These are phyloP conservation scores for Ceuthmochares aereus DNA, from an alignment of 2,113 vertebrate genomes.

Conservation along the genomic window DNA sequence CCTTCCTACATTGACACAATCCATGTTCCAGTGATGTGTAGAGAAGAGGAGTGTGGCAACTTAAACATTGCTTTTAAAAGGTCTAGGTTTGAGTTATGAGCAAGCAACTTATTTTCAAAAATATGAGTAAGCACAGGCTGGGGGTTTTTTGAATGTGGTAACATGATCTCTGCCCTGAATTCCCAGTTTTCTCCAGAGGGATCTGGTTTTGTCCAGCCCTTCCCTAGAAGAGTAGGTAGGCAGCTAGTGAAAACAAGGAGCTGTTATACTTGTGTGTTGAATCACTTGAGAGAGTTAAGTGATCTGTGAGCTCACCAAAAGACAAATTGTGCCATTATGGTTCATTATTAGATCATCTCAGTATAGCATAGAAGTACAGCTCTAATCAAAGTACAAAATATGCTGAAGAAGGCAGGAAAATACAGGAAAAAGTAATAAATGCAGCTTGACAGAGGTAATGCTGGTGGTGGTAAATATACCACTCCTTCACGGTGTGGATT, in stretches of 20 bases:
- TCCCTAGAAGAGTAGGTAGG: not conserved
- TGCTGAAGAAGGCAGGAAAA: not conserved
- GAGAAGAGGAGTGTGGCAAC: not conserved
- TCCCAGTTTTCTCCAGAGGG: not conserved
- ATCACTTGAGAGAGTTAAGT: not conserved
- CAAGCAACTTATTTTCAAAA: not conserved
- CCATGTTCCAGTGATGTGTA: not conserved
- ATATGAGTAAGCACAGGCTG: not conserved
- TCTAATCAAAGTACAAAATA: not conserved
- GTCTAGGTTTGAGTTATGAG: not conserved
- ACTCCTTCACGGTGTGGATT: accelerated
- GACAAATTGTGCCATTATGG: not conserved
- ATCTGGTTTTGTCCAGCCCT: not conserved
- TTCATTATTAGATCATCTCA: not conserved
- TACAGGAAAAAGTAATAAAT: not conserved
- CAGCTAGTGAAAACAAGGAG: not conserved
- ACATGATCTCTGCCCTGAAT: not conserved
- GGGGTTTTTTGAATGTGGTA: not conserved
- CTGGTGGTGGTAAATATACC: not conserved
- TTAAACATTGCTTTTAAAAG: not conserved
- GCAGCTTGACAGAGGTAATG: not conserved
- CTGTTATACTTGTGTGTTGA: not conserved
- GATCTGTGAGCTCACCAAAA: not conserved
- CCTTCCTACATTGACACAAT: not conserved
- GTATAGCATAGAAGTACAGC: not conserved